Base-by-base conservation (phyloP, 1,140 invertebrate genomes). In the Drosophila carrolli region DNA sequence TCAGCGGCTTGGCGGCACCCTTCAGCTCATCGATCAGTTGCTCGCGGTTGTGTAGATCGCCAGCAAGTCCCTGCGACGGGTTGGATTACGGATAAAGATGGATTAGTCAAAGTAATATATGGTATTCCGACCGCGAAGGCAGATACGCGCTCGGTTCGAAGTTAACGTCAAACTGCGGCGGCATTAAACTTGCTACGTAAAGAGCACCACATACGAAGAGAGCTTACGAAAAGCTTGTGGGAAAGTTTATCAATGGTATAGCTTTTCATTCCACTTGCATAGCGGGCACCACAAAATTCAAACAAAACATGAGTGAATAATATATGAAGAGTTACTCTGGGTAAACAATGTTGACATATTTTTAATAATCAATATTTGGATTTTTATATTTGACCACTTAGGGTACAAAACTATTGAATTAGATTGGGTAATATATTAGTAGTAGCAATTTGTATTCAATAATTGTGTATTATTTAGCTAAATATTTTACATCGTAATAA, bases 1-100 rank as follows among this genome's bases (percentile, higher is more conserved):
- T 94, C 67, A 97, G 91, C 9, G 96, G 96, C 54, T 95, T 94
- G 0, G 96, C 96, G 0, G 95, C 94, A 0, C 94, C 92, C 50
- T 94, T 93, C 55, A 97, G 93, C 81, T 96, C 95, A 54, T 94
- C 95, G 60, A 97, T 94, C 47, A 96, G 93, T 72, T 94, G 94
- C 72, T 96, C 96, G 51, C 95, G 95, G 47, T 93, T 94, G 19
- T 94, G 94, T 76, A 96, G 93, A 92, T 95, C 94, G 44, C 94
- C 94, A 74, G 94, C 94, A 44, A 95, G 82, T 47, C 94, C 94
- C 95, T 94, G 93, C 62, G 60, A 50, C 35, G 10, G 11, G 14
- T 14, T 47, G 37, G 35, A 23, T 19, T 11, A 13, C 19, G 19
- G 14, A 48, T 32, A 23, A 37, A 51, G 48, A 41, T 44, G 50